Conservation (phyloP, 2,888 invertebrate species). For the Amaurobius ferox region DNA sequence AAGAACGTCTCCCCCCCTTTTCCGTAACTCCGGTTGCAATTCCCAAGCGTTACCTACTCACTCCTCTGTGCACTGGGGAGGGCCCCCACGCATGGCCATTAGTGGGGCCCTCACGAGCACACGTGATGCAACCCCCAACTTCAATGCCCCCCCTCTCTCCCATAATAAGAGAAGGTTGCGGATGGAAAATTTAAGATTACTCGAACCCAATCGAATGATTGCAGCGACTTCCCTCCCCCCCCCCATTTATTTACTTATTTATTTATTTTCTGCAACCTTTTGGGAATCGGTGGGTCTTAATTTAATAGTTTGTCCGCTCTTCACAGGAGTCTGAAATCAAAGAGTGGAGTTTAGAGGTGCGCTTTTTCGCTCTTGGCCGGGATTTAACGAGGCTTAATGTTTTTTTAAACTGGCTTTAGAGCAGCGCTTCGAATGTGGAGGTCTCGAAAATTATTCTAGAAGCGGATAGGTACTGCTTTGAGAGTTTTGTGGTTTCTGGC, state of each 20-base stretch:
- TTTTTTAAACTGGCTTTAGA: constrained; percentile 6
- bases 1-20: constrained; percentile 12
- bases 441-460: too few species aligned
- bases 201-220: constrained; percentile 49
- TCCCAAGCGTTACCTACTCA: constrained; percentile 35
- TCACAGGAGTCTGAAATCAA: constrained; percentile 35
- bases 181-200: constrained; percentile 37
- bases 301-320: constrained; percentile 45
- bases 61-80: constrained; percentile 6
- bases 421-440: too few species aligned
- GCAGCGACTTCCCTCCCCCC: neutral
- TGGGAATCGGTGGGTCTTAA: constrained; percentile 19
- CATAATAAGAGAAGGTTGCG: neutral
- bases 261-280: constrained; percentile 1
- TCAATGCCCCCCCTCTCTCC: neutral
- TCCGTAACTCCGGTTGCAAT: constrained; percentile 22
- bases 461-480: too few species aligned
- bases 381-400: constrained; percentile 20
- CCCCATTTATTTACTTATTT: constrained; percentile 40
- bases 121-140: neutral
- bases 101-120: constrained; percentile 18
- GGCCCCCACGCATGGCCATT: constrained; percentile 20
- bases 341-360: constrained; percentile 15
- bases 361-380: neutral
- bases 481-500: too few species aligned